Evolutionary conservation across 35 echinoderm and acorn worm species (phyloP).

Genomic region (Lytechinus variegatus): DNA sequence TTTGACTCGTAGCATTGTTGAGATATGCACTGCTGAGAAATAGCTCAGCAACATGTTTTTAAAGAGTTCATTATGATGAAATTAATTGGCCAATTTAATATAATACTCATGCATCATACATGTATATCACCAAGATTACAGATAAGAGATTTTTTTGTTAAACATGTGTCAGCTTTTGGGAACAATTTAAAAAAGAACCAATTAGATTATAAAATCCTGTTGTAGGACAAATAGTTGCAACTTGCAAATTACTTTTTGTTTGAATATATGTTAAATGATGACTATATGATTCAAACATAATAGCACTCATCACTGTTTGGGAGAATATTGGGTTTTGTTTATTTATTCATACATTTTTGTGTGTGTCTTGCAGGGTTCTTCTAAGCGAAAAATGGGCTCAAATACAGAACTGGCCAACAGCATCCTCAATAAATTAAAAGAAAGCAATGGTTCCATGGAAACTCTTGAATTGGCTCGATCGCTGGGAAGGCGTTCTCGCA

Average conservation of each 20-base stretch:
- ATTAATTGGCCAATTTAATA: no score
- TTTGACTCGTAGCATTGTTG: no score
- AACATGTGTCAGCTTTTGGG: no score
- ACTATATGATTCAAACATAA: neutral
- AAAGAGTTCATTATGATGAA: no score
- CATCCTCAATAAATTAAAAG: constrained; percentile 54
- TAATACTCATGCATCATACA: no score
- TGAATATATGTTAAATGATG: neutral
- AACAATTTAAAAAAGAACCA: no score
- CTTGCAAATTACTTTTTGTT: neutral
- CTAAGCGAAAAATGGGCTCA: constrained; percentile 64
- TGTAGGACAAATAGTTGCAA: no score
- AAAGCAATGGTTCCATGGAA: constrained; percentile 66
- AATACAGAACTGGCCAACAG: constrained; percentile 58
- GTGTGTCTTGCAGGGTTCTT: constrained; percentile 40
- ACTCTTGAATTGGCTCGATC: constrained; percentile 61
- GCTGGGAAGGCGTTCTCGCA: constrained; percentile 53
- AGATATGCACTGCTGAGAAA: no score
- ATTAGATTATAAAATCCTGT: no score
- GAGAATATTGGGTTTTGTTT: neutral
- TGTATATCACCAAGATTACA: no score
- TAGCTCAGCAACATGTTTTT: no score
- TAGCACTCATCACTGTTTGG: neutral
- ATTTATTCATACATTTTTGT: neutral
- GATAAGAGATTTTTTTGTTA: no score